Evolutionary conservation across 2,888 invertebrate species (phyloP).

Genomic region (Rhagonycha fulva): DNA sequence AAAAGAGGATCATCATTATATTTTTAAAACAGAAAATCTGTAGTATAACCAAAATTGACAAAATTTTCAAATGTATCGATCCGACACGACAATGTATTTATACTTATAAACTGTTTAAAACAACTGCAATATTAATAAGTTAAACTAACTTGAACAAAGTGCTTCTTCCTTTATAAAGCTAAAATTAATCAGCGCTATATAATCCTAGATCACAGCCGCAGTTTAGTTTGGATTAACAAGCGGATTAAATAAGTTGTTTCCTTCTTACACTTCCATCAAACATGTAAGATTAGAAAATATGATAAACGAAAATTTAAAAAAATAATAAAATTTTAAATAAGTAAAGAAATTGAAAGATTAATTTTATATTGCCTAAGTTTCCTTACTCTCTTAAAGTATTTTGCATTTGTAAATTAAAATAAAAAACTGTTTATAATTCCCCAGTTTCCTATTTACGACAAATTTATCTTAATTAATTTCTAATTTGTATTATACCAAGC

Average conservation of each 20-base stretch:
- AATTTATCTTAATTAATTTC: conserved; percentile 29
- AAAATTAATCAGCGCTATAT: conserved; percentile 44
- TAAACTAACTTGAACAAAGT: conserved; percentile 41
- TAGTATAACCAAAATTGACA: background rate
- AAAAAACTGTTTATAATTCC: background rate
- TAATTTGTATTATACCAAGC: conserved; percentile 22
- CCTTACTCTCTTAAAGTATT: background rate
- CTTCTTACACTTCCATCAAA: conserved; percentile 24
- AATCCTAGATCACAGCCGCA: conserved; percentile 44
- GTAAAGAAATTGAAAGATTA: background rate
- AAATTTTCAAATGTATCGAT: background rate
- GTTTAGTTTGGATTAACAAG: conserved; percentile 41
- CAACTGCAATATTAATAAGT: conserved; percentile 29
- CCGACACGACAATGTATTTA: conserved; percentile 17
- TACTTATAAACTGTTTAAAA: conserved; percentile 25
- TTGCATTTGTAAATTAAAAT: background rate
- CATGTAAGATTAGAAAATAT: background rate
- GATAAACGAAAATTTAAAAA: background rate
- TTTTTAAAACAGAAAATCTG: background rate
- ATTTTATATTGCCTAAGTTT: background rate
- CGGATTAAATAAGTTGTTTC: conserved; percentile 37
- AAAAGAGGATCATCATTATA: no score
- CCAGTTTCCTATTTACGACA: background rate
- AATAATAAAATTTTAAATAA: background rate
- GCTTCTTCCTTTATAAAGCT: conserved; percentile 40